Conservation (phyloP, 1,140 invertebrate genomes). For the Calliphora vicina region DNA sequence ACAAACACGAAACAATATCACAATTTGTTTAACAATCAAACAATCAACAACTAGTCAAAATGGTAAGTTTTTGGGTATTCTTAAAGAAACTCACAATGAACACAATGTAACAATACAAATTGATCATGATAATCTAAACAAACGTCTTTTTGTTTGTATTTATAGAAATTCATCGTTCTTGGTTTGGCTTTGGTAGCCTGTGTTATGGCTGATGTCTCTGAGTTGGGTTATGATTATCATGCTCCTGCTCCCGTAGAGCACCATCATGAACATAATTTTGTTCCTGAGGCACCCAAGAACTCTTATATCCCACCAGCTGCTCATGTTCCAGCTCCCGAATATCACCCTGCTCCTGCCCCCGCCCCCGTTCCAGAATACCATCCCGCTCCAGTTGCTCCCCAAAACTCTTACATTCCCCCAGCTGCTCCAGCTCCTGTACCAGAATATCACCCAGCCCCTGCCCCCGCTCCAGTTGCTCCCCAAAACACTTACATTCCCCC, state of each 20-base stretch:
- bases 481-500: constrained; percentile 7
- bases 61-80: constrained; percentile 21
- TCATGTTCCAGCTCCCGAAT: not conserved
- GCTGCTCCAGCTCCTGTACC: not conserved
- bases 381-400: not conserved
- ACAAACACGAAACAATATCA: not conserved
- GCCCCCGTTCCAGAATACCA: not conserved
- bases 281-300: not conserved
- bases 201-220: constrained; percentile 32
- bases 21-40: not conserved
- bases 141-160: not conserved
- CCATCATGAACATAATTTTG: not conserved
- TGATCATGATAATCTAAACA: too few relatives aligned
- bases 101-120: not conserved
- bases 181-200: constrained; percentile 26
- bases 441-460: not conserved
- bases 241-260: not conserved
- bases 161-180: constrained; percentile 30
- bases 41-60: not conserved
- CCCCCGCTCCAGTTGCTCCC: not conserved
- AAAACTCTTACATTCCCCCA: constrained; percentile 20
- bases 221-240: constrained; percentile 36
- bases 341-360: constrained; percentile 36
- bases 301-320: constrained; percentile 1
- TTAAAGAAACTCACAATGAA: too few relatives aligned